Percentiles rank a stretch among this genome's conserved stretches.
Conservation (phyloP, 2,888 invertebrate species). For the Glyphotaelius pellucidus region DNA sequence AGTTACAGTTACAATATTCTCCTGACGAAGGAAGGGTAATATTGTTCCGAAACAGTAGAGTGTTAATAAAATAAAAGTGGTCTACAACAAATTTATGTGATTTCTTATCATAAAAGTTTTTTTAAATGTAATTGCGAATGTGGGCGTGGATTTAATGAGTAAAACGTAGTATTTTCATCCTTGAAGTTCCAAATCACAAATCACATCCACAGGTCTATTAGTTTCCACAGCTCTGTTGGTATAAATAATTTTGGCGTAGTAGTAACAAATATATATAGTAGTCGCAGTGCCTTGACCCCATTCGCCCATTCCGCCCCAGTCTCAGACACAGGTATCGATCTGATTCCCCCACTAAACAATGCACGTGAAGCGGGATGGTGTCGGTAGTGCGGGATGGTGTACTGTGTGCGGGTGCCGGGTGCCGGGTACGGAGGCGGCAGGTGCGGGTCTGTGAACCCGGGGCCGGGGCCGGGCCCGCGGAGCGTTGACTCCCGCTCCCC, state of each 20-base stretch:
- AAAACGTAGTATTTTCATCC: not conserved
- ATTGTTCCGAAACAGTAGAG: too few relatives aligned
- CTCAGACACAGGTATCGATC: conserved; percentile 46
- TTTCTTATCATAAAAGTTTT: too few relatives aligned
- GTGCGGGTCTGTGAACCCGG: conserved; percentile 59
- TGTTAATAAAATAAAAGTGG: too few relatives aligned
- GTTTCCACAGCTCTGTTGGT: not conserved
- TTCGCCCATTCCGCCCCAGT: not conserved
- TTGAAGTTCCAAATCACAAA: not conserved
- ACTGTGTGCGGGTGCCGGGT: not conserved
- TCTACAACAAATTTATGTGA: too few relatives aligned
- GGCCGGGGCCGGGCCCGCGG: conserved; percentile 52
- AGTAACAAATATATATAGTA: not conserved
- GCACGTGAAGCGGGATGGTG: conserved; percentile 13
- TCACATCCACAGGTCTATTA: not conserved
- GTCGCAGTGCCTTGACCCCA: conserved; percentile 36
- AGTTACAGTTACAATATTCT: too few relatives aligned
- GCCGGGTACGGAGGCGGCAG: conserved; percentile 2
- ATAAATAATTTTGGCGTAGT: not conserved
- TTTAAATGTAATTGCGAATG: too few relatives aligned
- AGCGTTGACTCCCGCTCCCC: conserved; percentile 61
- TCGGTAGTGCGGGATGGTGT: conserved; percentile 15
- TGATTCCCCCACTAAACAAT: conserved; percentile 4
- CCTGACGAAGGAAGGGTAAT: too few relatives aligned
- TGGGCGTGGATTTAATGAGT: too few relatives aligned